Base-by-base conservation (phyloP, 2,113 vertebrate genomes). In the Bos javanicus region DNA sequence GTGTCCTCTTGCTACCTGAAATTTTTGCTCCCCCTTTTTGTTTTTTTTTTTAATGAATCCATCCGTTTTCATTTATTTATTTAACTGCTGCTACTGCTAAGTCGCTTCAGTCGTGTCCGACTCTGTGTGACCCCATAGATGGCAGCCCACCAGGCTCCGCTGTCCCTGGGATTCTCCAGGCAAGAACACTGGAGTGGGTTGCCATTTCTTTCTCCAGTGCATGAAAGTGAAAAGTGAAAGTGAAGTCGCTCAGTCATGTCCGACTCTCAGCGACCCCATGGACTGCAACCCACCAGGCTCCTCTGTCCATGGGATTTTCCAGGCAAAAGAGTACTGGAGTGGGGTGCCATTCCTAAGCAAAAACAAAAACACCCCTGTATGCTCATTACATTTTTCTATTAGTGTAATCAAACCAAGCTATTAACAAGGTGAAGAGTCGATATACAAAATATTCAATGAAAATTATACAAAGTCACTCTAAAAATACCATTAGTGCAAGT, bases 401-500 rank as follows among this genome's bases (percentile, higher is more conserved):
- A 39, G 67, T 71, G 62, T 56, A 48, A 33, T 87, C 36, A 39
- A 48, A 76, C 62, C 90, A 81, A 48, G 23, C 59, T 39, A 17
- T 82, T 60, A 91, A 91, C 23, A 90, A 16, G n/a, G 46, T 46
- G 16, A 82, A 83, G 52, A 74, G 64, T 78, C 48, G 15, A 74
- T 56, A 57, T 30, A 57, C 39, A 94, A 94, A 83, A 46, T 57
- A 78, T 14, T 92, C 84, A 97, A 52, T 98, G 98, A 96, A 96
- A 99, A 96, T 99, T 99, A 97, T 99, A 98, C 15, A 98, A 97
- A 78, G 98, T 98, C 98, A 99, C 97, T 96, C 99, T 97, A 97
- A 99, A 99, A 99, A 99, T 98, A 23, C 98, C 97, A 56, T 99
- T 99, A 62, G 98, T 98, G 97, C 98, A 99, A 82, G 98, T 98